Percentiles rank a stretch among this genome's conserved stretches.
phyloP scores from a whole-genome alignment of 2,888 invertebrate genomes.

The Stenotaenia linearis region DNA sequence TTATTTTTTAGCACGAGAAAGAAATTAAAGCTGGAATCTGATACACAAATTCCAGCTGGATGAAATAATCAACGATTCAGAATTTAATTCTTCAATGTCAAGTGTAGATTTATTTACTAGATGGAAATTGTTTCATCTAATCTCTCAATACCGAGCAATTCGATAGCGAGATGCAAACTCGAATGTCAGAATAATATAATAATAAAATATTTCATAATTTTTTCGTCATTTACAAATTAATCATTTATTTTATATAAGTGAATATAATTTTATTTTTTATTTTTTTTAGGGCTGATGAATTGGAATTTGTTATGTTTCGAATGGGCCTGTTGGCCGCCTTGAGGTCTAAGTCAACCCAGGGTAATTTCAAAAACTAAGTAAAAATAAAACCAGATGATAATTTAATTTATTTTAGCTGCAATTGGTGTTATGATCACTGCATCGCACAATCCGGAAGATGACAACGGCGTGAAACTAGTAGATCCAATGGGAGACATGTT shows the following conservation, averaged over 20 bases:
- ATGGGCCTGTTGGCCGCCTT: conserved; percentile 90
- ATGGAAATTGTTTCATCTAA: too few relatives aligned
- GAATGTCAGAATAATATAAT: background rate
- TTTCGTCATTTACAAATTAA: too few relatives aligned
- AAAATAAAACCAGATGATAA: background rate
- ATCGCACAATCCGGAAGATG: conserved; percentile 92
- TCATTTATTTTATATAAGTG: too few relatives aligned
- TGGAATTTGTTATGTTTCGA: conserved; percentile 88
- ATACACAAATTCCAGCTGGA: background rate
- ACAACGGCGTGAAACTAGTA: conserved; percentile 93
- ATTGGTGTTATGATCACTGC: conserved; percentile 99
- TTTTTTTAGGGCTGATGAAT: conserved; percentile 65
- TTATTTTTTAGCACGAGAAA: background rate
- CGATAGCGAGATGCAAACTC: background rate
- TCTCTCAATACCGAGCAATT: too few relatives aligned
- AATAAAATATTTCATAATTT: too few relatives aligned
- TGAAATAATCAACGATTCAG: background rate
- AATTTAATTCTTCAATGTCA: background rate
- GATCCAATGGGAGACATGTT: conserved; percentile 97
- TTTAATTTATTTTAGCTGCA: conserved; percentile 45
- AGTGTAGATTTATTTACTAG: background rate
- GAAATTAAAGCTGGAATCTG: background rate
- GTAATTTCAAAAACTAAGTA: conserved; percentile 48
- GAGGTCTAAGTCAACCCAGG: conserved; percentile 73
- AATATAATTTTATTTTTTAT: conserved; percentile 26